Conservation (phyloP, 1,140 invertebrate species). For the Cephus cinctus region DNA sequence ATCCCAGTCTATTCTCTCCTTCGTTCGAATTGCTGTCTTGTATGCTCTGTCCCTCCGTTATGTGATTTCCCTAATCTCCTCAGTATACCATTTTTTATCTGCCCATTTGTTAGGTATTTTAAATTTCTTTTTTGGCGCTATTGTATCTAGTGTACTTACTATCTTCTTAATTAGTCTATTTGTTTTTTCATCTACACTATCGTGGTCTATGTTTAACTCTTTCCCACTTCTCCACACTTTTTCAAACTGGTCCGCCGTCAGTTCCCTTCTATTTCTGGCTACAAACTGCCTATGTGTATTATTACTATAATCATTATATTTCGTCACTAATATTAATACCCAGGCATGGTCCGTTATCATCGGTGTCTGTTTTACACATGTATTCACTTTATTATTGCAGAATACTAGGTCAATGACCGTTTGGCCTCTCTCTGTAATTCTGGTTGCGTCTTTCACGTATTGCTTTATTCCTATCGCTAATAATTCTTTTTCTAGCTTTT, state of each 20-base stretch:
- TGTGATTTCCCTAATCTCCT: neutral
- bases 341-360: slow-evolving; percentile 13
- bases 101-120: neutral
- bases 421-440: slow-evolving; percentile 12
- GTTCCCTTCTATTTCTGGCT: no score
- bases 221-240: no score
- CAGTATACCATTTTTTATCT: neutral
- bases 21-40: neutral
- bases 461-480: slow-evolving; percentile 14
- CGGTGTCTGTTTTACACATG: slow-evolving; percentile 6
- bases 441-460: slow-evolving; percentile 11
- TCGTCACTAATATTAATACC: no score
- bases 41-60: neutral
- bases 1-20: neutral
- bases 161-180: neutral
- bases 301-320: no score
- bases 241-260: no score
- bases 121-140: neutral
- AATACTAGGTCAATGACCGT: slow-evolving; percentile 19
- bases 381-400: slow-evolving; percentile 6
- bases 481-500: slow-evolving; percentile 12
- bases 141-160: neutral
- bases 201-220: no score
- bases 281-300: no score
- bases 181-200: no score